These are phyloP conservation scores for Amazona ochrocephala DNA, from an alignment of 2,797 vertebrate species.

Conservation along the genomic window DNA sequence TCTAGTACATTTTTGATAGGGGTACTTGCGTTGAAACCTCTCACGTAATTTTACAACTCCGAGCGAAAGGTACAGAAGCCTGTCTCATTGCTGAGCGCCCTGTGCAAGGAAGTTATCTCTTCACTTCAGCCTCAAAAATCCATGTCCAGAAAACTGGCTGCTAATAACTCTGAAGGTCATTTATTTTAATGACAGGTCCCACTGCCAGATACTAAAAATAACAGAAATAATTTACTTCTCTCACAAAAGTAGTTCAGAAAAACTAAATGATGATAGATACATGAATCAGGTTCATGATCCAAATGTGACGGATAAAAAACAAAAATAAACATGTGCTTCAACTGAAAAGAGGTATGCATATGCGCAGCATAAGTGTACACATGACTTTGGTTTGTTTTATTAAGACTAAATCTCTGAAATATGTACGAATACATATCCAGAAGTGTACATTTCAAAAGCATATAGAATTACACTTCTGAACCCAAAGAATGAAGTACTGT, in stretches of 20 bases:
- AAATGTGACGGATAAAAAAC: background rate
- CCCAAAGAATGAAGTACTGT: background rate
- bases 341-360: background rate
- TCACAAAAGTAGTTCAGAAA: background rate
- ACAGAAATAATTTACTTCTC: background rate
- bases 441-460: background rate
- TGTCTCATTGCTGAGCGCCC: background rate
- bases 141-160: background rate
- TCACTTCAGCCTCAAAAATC: background rate
- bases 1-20: background rate
- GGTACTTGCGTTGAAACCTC: background rate
- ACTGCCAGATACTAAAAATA: background rate
- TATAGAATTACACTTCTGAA: background rate
- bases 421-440: background rate
- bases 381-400: background rate
- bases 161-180: background rate
- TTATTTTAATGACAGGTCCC: background rate
- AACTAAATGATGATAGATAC: background rate
- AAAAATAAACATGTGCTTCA: background rate
- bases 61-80: background rate
- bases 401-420: background rate
- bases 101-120: background rate
- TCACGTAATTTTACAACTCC: background rate
- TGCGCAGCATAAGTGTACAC: background rate
- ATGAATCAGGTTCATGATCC: background rate